Evolutionary conservation across 2,888 invertebrate species (phyloP), one percentile per base, ranked within the genome.

Genomic region (Thumatha senex): DNA sequence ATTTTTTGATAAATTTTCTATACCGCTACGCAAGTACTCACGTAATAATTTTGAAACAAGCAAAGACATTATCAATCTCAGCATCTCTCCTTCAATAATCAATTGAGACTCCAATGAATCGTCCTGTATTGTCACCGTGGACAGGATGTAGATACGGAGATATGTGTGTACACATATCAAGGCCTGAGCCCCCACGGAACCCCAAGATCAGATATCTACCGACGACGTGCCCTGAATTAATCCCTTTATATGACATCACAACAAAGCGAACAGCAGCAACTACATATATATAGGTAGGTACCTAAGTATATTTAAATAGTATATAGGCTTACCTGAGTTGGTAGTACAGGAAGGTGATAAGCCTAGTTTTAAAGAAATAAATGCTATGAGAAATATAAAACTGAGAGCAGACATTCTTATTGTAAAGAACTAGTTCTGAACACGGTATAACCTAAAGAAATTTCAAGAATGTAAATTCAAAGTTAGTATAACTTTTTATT

Each of bases 171-270:
- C 69, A 67, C 61, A 67, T 75, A 80, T 76, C 76, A 74, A 72
- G 74, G 74, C 70, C 71, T 73, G 69, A 77, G 74, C 78, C 83
- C 82, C 78, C 63, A 67, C 78, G 60, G 64, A 70, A 76, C 80
- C 80, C 84, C 78, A 72, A 77, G 86, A 89, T 88, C 89, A 78
- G 89, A 88, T 89, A 87, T 82, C 84, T 76, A 74, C 64, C 69
- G 71, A 58, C 77, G 80, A 89, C 88, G 89, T 89, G 88, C 80
- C 78, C 79, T 77, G 86, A 84, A 88, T 88, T 89, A 88, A 89
- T 89, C 84, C 84, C 80, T 80, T 78, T 69, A 76, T 82, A 78
- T 81, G 84, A 82, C 83, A 76, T 74, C 78, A 82, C 78, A 78
- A 82, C 77, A 83, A 80, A 77, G 70, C 64, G 51, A 56, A 56